Evolutionary conservation across 1,140 invertebrate genomes (phyloP).

Genomic region (Riptortus pedestris): DNA sequence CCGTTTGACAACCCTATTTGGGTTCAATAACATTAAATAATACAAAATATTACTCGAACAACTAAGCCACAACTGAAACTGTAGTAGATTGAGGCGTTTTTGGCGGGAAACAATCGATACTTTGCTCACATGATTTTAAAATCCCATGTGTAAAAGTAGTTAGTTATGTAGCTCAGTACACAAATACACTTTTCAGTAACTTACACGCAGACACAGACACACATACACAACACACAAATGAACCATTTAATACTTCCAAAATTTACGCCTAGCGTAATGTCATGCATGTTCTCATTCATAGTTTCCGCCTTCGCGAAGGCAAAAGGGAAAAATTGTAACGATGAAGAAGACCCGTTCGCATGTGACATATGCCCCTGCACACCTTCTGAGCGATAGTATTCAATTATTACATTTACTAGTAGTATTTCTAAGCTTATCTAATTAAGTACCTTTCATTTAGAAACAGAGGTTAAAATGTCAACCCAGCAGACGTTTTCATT

Average conservation of each 20-base stretch:
- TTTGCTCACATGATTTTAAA: too few relatives aligned
- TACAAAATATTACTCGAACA: too few relatives aligned
- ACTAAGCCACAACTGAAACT: too few relatives aligned
- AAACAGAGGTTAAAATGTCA: neutral
- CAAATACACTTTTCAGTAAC: too few relatives aligned
- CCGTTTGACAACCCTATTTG: too few relatives aligned
- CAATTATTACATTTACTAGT: neutral
- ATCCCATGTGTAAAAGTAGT: too few relatives aligned
- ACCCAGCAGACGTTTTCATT: neutral
- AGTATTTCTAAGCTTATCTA: neutral
- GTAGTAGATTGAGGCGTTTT: too few relatives aligned
- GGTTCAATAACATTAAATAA: too few relatives aligned
- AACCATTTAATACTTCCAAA: neutral
- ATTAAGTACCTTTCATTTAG: neutral
- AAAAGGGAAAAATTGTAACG: neutral
- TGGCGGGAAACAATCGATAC: too few relatives aligned
- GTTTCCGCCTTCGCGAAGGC: neutral
- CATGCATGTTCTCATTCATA: neutral
- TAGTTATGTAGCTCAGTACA: too few relatives aligned
- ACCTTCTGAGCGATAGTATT: neutral
- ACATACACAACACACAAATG: neutral
- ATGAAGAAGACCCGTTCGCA: neutral
- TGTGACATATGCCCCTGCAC: neutral
- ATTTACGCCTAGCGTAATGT: neutral
- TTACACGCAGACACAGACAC: too few relatives aligned